Evolutionary conservation across 2,797 vertebrate species (phyloP), one percentile per base, ranked within the genome.

Genomic region (Danio choprae): DNA sequence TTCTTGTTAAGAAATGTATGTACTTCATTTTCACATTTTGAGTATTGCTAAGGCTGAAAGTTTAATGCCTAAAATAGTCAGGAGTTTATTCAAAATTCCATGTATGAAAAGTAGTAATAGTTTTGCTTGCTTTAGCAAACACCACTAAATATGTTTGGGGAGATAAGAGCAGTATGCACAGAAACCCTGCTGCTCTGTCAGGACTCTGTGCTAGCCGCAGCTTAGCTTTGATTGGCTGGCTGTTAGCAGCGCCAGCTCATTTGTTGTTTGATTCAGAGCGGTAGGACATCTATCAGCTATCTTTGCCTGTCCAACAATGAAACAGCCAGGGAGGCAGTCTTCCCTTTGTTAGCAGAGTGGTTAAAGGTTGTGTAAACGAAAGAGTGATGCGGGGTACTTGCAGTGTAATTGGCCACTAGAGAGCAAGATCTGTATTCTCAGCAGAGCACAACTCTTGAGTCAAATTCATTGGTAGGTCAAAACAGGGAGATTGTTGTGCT

Each of bases 161-260:
- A 4, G 84, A 62, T 62, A 43, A 18, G 29, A 46, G 4, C 9
- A 0, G 18, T 29, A 1, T 60, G 8, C 89, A 87, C 87, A 90
- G 90, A 90, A 82, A 87, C 87, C 83, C 82, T 90, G 89, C 90
- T 90, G 86, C 86, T 89, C 89, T 86, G 85, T 86, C 88, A 89
- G 85, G 88, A 83, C 77, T 43, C 80, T 84, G 38, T 71, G 79
- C 62, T 76, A 12, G 62, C 87, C 79, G 74, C 80, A 88, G 73
- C 81, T 84, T 3, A 6, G 70, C 22, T 13, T 3, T 73, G 72
- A 74, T 38, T 84, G 80, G 73, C 83, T 69, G 76, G 78, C 50
- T 46, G 10, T 56, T 44, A 44, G 43, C 4, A 0, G 20, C 4
- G 58, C 72, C 58, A 73, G 83, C 80, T 86, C 79, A 85, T 74